These are phyloP conservation scores for Nomada lathburiana DNA, from an alignment of 2,888 invertebrate species.

Conservation along the genomic window DNA sequence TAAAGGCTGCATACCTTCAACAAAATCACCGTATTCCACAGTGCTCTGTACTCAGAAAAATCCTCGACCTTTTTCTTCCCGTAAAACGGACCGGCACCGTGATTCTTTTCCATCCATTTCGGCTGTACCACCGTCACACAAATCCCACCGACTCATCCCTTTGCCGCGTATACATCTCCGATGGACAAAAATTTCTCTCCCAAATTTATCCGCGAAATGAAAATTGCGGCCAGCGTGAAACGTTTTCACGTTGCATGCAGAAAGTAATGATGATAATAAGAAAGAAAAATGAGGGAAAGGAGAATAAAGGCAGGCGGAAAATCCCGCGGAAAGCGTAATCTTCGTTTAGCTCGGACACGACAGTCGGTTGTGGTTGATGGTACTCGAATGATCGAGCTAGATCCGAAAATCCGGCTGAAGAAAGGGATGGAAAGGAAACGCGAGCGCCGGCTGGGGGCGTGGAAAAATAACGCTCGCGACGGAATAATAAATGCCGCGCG, in stretches of 20 bases:
- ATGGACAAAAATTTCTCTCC: not conserved
- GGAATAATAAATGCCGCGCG: constrained; percentile 51
- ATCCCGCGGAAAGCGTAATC: constrained; percentile 33
- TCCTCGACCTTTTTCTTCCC: not conserved
- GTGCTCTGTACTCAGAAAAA: not conserved
- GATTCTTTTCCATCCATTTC: not conserved
- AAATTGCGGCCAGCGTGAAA: no score
- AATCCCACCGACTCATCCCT: not conserved
- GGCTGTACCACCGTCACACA: not conserved
- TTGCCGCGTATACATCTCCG: no score
- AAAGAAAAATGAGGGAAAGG: not conserved
- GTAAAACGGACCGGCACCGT: not conserved
- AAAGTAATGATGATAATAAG: no score
- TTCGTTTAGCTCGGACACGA: constrained; percentile 42
- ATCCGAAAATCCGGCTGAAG: constrained; percentile 29
- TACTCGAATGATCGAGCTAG: constrained; percentile 14
- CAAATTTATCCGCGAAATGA: constrained; percentile 11
- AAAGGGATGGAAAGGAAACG: not conserved
- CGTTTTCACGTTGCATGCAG: no score
- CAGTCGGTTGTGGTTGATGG: constrained; percentile 29
- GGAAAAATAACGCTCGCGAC: constrained; percentile 31
- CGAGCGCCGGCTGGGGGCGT: not conserved
- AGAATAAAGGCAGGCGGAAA: constrained; percentile 2
- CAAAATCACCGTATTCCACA: no score
- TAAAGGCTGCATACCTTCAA: no score